A percentile compares a stretch with the other conserved stretches of the same genome.
These are phyloP conservation scores for Pampusana beccarii DNA, from an alignment of 2,113 vertebrate species.

Conservation along the genomic window DNA sequence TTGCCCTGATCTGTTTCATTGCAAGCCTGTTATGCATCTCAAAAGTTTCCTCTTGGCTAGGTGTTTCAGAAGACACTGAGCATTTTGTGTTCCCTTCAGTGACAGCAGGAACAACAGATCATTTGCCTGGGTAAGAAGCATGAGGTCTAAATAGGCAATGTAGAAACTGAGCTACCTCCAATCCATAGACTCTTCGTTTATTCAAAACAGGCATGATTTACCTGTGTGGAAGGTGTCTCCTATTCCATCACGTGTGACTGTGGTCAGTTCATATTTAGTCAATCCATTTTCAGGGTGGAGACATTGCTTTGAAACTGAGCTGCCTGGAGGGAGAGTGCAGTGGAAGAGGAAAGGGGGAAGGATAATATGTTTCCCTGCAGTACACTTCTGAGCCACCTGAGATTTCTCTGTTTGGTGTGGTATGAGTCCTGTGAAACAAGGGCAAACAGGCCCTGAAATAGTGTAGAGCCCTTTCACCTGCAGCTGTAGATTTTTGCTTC, in stretches of 20 bases:
- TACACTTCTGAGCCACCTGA: not conserved
- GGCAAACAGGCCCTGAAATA: not conserved
- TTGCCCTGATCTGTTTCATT: not conserved
- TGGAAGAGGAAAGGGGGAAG: not conserved
- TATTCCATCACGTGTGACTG: accelerated
- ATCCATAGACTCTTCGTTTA: not conserved
- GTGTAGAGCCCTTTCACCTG: not conserved
- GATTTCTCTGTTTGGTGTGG: not conserved
- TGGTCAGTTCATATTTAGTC: not conserved
- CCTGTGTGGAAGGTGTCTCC: not conserved
- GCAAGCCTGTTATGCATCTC: not conserved
- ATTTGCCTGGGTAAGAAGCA: not conserved
- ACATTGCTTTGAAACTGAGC: not conserved
- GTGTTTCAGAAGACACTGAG: not conserved
- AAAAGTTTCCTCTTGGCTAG: not conserved
- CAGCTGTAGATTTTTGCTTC: not conserved
- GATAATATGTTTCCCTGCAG: not conserved
- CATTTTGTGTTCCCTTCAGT: not conserved
- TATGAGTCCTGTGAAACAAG: not conserved
- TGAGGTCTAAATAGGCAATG: not conserved
- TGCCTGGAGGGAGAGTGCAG: not conserved
- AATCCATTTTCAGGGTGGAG: not conserved
- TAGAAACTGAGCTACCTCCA: not conserved
- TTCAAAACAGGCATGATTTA: not conserved
- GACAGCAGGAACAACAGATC: not conserved